Evolutionary conservation across 2,888 invertebrate genomes (phyloP).

Genomic region (Drosophila pullipes): DNA sequence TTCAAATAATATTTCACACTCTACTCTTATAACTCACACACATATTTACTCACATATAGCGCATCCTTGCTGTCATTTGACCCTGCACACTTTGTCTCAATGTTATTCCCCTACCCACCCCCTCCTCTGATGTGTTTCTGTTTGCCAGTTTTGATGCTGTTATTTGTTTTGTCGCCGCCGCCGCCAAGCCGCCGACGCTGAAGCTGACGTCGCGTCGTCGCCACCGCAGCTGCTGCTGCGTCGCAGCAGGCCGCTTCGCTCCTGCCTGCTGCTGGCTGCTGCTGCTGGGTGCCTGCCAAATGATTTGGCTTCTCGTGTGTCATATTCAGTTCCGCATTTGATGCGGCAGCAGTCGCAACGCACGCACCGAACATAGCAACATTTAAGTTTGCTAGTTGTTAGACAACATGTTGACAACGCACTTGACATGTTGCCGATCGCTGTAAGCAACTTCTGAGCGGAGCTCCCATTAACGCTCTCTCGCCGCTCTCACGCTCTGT

Average conservation of each 20-base stretch:
- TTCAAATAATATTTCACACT: constrained; percentile 1
- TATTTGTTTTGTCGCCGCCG: constrained; percentile 76
- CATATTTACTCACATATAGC: constrained; percentile 30
- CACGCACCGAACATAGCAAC: constrained; percentile 40
- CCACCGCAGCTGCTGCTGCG: constrained; percentile 42
- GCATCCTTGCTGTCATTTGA: constrained; percentile 40
- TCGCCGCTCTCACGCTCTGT: constrained; percentile 16
- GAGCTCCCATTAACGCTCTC: constrained; percentile 1
- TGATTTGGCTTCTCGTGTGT: constrained; percentile 62
- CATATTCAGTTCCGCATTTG: constrained; percentile 76
- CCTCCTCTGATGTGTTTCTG: constrained; percentile 36
- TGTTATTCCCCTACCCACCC: constrained; percentile 4
- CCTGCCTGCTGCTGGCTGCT: constrained; percentile 33
- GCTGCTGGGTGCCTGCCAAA: constrained; percentile 60
- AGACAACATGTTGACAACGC: constrained; percentile 46
- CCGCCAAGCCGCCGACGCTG: constrained; percentile 34
- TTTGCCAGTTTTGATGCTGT: constrained; percentile 55
- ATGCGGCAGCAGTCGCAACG: constrained; percentile 58
- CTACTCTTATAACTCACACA: background rate
- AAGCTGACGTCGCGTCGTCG: constrained; percentile 42
- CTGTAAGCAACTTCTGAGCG: constrained; percentile 5
- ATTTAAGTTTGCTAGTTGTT: constrained; percentile 9
- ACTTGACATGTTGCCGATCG: constrained; percentile 53
- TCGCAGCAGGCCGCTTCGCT: constrained; percentile 41
- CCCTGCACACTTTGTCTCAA: constrained; percentile 29